Evolutionary conservation across 2,888 invertebrate species (phyloP), one percentile per base, ranked within the genome.

Genomic region (Stenurella melanura): DNA sequence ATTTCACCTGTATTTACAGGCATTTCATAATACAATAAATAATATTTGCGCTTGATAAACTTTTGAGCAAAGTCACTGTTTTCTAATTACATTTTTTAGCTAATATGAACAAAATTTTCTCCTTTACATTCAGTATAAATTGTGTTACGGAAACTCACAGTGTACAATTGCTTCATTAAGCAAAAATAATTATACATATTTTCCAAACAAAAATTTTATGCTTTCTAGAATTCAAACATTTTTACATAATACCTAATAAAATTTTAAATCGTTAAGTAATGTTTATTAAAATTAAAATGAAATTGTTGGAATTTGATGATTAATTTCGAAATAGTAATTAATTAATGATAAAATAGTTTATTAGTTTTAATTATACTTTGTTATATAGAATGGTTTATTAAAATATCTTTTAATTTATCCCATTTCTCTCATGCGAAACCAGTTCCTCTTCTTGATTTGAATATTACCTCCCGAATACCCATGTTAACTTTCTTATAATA

Each of bases 171-270:
- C 79, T 81, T 80, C 80, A 82, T 82, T 80, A 77, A 73, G 76
- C 80, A 80, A 81, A 74, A 78, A 79, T 83, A 80, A 83, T 82
- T 81, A 78, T 80, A 79, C 75, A 78, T 77, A 83, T 83, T 83
- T 81, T 78, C 79, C 80, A 78, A 78, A 82, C 79, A 82, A 83
- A 83, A 81, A 83, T 82, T 80, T 83, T 82, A 81, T 83, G 83
- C 83, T 83, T 83, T 83, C 83, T 83, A 83, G 79, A 81, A 79
- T 64, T 72, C 78, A 69, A 78, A 74, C 54, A 76, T 72, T 78
- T 78, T 83, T 82, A 81, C 81, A 81, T 83, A 81, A 80, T 69
- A 78, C 64, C 57, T 75, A 81, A 77, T 76, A 74, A 80, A 78
- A 77, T 78, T 77, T 68, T 69, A 76, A 68, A 60, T 74, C 54